Evolutionary conservation across 2,888 invertebrate species (phyloP), one percentile per base, ranked within the genome.

Genomic region (Megamerina dolium): DNA sequence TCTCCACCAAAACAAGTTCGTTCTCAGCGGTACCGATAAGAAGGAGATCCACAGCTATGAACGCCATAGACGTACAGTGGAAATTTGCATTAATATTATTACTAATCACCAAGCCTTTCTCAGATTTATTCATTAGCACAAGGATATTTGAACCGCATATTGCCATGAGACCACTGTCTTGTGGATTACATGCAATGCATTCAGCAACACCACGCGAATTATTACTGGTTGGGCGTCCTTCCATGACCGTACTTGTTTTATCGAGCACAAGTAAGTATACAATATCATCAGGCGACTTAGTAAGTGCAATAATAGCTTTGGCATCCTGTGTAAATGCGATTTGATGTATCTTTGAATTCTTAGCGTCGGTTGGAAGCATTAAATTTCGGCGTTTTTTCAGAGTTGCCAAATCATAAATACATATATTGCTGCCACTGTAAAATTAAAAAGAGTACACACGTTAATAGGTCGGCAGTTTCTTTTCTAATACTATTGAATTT

Each of bases 31-130:
- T 89, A 2, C 93, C 94, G 39, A 68, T 51, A 57, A 69, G 53
- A n/a, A 93, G 77, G 38, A 88, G 75, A 59, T 93, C 93, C 46
- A 86, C 77, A 3, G 85, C 82, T 32, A 94, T 66, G 87, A 93
- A 95, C 52, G 85, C 80, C 57, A 85, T 81, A 35, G 82, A 82
- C 10, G 83, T 81, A 54, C 89, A 81, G 48, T 80, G 75, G 41
- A 85, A 78, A 59, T 80, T 76, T 23, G 91, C 90, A 66, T 91
- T 92, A 51, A 85, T 80, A 72, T 84, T 89, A 9, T 88, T 89
- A 74, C 83, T 59, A 5, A 60, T 52, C 16, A 59, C 61, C 13
- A 68, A 62, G 13, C 80, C 76, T 8, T 78, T 79, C 46, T 88
- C 87, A 18, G 80, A 77, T 50, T 81, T 81, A 8, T 80, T 81